Evolutionary conservation across 1,140 invertebrate genomes (phyloP), one percentile per base, ranked within the genome.

Genomic region (Microplitis demolitor): DNA sequence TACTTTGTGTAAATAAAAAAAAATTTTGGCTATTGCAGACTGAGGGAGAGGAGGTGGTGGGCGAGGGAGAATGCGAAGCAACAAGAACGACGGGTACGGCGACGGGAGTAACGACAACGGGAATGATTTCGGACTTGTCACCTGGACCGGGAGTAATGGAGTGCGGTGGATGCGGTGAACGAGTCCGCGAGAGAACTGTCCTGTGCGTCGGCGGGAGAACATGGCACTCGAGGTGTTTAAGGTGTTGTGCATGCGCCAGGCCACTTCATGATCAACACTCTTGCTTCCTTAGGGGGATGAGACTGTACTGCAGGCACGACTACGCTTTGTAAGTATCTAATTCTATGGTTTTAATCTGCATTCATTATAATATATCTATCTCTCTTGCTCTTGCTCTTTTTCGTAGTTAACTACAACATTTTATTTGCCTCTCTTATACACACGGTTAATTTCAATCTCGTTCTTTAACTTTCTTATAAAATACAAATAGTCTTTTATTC

Each of bases 181-280:
- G 80, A 56, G 83, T 87, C 8, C 80, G 80, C 56, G 86, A 87
- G 60, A 82, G 86, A 24, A 86, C 80, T 35, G 81, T 87, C 14
- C 75, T 87, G n/a, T 87, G 85, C 67, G 86, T 87, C 31, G 86
- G 86, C 53, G 83, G 83, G 64, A 82, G 84, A 68, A 86, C 79
- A 31, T 87, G 85, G 85, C 86, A 87, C 71, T 85, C 85, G 14
- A 84, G 82, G 69, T 87, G 86, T 77, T 75, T 87, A 8, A 85
- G 82, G 77, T 87, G 86, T 69, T 87, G 80, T 68, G 82, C 82
- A 35, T 87, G 86, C 73, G 80, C 81, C 3, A 80, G 83, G 62
- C 82, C 85, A 31, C 74, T 87, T 56, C 84, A 87, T 71, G 86
- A 87, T 77, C 85, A 87, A 71, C 85, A 85, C 50, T 86, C 85